Conservation (phyloP, 2,888 invertebrate species). For the Andrena fulva region DNA sequence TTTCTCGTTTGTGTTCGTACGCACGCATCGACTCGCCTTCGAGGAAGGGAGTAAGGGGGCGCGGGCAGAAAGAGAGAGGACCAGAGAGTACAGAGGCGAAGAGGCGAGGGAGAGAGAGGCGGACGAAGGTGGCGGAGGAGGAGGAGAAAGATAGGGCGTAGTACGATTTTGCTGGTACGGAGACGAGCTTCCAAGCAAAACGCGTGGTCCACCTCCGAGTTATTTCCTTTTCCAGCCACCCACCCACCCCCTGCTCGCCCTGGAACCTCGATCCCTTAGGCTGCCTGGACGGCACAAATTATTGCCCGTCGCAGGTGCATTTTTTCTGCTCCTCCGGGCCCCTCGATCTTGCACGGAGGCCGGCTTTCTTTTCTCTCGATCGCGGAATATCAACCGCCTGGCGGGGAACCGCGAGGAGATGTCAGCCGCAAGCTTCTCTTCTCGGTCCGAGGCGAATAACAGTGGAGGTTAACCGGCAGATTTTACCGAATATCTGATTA, state of each 20-base stretch:
- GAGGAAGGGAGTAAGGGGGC: constrained; percentile 59
- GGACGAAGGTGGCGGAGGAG: constrained; percentile 59
- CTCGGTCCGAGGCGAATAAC: not conserved
- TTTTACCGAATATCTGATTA: not conserved
- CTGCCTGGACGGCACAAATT: constrained; percentile 79
- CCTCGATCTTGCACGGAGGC: constrained; percentile 33
- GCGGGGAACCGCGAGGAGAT: constrained; percentile 47
- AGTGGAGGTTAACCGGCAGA: not conserved
- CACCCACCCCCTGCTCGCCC: constrained; percentile 40
- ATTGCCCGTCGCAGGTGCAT: constrained; percentile 82
- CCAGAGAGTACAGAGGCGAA: constrained; percentile 47
- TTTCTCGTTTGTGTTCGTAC: constrained; percentile 82
- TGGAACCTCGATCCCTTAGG: constrained; percentile 57
- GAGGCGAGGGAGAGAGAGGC: constrained; percentile 54
- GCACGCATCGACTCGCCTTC: constrained; percentile 79
- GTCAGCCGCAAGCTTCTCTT: not conserved
- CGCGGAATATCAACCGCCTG: constrained; percentile 48
- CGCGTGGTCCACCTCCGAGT: constrained; percentile 80
- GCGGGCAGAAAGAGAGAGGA: constrained; percentile 46
- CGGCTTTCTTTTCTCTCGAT: constrained; percentile 33
- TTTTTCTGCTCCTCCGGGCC: constrained; percentile 72
- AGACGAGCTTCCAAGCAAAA: constrained; percentile 80
- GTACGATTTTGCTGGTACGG: constrained; percentile 78
- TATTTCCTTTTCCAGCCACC: constrained; percentile 78
- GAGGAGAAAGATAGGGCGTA: constrained; percentile 72